Base-by-base conservation (phyloP, 2,888 invertebrate genomes). In the Mesorhabditis sp. region DNA sequence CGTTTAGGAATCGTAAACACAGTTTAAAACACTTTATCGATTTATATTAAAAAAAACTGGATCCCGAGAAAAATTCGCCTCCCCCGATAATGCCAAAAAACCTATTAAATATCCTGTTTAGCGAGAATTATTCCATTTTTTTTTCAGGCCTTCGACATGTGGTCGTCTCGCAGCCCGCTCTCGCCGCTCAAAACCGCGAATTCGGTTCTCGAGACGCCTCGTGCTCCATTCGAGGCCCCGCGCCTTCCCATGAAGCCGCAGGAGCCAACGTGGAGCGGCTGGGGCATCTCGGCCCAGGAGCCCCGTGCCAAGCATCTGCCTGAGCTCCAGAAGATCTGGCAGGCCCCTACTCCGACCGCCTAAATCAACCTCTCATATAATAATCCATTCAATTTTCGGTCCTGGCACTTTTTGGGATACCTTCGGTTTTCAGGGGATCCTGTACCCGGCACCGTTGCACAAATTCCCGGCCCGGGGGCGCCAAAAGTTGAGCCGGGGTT, bases 231-330 rank as follows among this genome's bases (percentile, higher is more conserved):
- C 58, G 58, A 50, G 58, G n/a, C n/a, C 10, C n/a, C 58, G 2
- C 7, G n/a, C 2, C 10, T n/a, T 2, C 10, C 58, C n/a, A 10
- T 13, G n/a, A 50, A 50, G n/a, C 1, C 58, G 1, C n/a, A 10
- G n/a, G 58, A 50, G n/a, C 58, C 58, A 50, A 50, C n/a, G 58
- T 50, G 58, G 58, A n/a, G 58, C n/a, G 58, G 58, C 7, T 50
- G 58, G 58, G 58, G 58, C 1, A 13, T 13, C 58, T 13, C 7
- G 10, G 58, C 10, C 7, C n/a, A 13, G 10, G 58, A n/a, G 10
- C n/a, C 58, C 7, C 58, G 7, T 50, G 58, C 58, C 58, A 50
- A 10, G 10, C 58, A 13, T 50, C 58, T 50, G 10, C 10, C 10
- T n/a, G 58, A 50, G 7, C n/a, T 50, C 10, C 58, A 50, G n/a